A percentile compares a stretch with the other conserved stretches of the same genome.
Conservation (phyloP, 2,888 invertebrate genomes). For the Notocelia uddmanniana region DNA sequence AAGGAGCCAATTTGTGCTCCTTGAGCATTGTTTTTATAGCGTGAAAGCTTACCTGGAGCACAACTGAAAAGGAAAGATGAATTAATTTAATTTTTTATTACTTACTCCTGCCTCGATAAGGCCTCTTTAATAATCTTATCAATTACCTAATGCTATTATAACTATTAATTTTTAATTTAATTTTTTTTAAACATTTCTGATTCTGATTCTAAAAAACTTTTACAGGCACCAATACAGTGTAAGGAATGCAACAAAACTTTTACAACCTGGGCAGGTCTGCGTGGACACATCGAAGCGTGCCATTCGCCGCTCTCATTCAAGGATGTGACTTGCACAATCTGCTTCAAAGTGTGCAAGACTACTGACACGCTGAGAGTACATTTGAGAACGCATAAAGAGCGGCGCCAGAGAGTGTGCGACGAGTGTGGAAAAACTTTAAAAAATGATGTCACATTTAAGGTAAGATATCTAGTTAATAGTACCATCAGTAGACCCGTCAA, state of each 20-base stretch:
- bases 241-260: constrained; percentile 72
- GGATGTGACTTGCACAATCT: constrained; percentile 67
- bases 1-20: too few relatives aligned
- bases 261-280: constrained; percentile 68
- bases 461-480: constrained; percentile 52
- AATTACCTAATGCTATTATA: too few relatives aligned
- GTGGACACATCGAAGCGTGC: constrained; percentile 66
- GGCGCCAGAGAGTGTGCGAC: constrained; percentile 68
- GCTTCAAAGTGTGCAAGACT: constrained; percentile 73
- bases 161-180: too few relatives aligned
- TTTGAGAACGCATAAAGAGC: constrained; percentile 64
- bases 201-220: constrained; percentile 19
- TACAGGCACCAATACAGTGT: constrained; percentile 64
- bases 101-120: too few relatives aligned
- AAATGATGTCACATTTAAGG: constrained; percentile 64
- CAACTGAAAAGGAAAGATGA: too few relatives aligned
- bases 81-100: too few relatives aligned
- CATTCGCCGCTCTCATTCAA: constrained; percentile 65
- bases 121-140: too few relatives aligned
- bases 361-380: constrained; percentile 68
- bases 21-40: too few relatives aligned
- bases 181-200: background rate
- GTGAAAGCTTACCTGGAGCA: too few relatives aligned
- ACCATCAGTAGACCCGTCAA: too few relatives aligned
- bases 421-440: constrained; percentile 73